A percentile compares a stretch with the other conserved stretches of the same genome.
Conservation (phyloP, 2,888 invertebrate genomes). For the Eupithecia pulchellata region DNA sequence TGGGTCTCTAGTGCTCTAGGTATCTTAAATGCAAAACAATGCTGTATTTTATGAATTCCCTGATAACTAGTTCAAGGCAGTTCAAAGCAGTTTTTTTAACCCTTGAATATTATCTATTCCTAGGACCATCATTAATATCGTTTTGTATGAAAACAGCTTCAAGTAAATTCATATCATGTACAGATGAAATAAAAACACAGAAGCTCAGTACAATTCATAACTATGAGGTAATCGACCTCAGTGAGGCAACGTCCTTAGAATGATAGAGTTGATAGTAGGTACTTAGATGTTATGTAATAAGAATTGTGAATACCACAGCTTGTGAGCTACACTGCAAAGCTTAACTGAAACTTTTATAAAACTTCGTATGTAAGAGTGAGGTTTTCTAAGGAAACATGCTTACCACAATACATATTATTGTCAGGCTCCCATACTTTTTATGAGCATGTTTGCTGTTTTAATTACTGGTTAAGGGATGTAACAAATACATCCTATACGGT, state of each 20-base stretch:
- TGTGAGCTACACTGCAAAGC: background rate
- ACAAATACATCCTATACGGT: no score
- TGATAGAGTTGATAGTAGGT: slow-evolving; percentile 10
- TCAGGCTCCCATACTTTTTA: background rate
- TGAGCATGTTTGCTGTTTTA: no score
- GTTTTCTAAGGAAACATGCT: background rate
- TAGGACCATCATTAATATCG: background rate
- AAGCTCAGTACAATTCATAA: slow-evolving; percentile 5
- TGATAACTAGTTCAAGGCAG: no score
- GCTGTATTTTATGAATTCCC: background rate
- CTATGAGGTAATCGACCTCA: slow-evolving; percentile 17
- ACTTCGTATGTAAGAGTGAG: background rate
- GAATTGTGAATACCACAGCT: slow-evolving; percentile 4
- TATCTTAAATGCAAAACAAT: background rate
- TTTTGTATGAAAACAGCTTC: slow-evolving; percentile 3
- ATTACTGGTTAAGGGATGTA: no score
- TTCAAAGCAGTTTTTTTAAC: no score
- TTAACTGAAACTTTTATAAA: background rate
- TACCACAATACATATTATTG: background rate
- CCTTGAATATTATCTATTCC: background rate
- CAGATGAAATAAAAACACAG: slow-evolving; percentile 23
- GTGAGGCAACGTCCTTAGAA: slow-evolving; percentile 15
- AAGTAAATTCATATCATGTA: slow-evolving; percentile 5
- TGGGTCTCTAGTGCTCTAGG: background rate
- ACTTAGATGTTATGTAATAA: slow-evolving; percentile 13